A percentile compares a stretch with the other conserved stretches of the same genome.
phyloP scores from a whole-genome alignment of 2,888 invertebrate genomes.

The Napeogenes inachia region DNA sequence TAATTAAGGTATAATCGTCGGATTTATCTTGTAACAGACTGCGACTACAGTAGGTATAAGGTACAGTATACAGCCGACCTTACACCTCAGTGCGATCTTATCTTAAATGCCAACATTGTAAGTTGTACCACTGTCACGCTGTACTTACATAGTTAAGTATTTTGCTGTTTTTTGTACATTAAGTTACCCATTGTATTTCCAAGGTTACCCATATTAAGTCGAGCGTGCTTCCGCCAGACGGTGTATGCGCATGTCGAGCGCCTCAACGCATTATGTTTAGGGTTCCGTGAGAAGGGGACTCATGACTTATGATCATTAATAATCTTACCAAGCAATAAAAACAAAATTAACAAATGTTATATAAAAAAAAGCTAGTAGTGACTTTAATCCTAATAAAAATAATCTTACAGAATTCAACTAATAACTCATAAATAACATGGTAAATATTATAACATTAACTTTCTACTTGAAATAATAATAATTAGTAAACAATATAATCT shows the following conservation, averaged over 20 bases:
- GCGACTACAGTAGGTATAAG: constrained; percentile 11
- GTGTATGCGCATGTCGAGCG: constrained; percentile 12
- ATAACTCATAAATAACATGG: no score
- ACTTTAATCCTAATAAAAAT: no score
- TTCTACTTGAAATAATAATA: neutral
- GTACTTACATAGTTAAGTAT: constrained; percentile 40
- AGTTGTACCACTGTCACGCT: constrained; percentile 13
- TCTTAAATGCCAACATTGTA: constrained; percentile 29
- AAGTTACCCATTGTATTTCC: constrained; percentile 55
- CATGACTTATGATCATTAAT: no score
- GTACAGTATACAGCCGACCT: constrained; percentile 13
- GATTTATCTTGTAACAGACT: constrained; percentile 20
- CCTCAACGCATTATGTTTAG: constrained; percentile 2
- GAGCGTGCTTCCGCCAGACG: constrained; percentile 53
- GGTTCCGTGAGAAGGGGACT: neutral
- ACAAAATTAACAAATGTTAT: no score
- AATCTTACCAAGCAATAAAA: no score
- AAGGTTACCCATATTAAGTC: constrained; percentile 70
- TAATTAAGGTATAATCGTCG: constrained; percentile 22
- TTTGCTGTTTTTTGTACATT: constrained; percentile 50
- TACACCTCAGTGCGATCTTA: constrained; percentile 29
- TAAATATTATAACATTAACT: no score
- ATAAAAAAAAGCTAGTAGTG: no score
- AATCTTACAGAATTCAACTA: no score
- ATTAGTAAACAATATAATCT: constrained; percentile 38